Evolutionary conservation across 64 coral and sea anemone species (phyloP).

Genomic region (Pocillopora damicornis): DNA sequence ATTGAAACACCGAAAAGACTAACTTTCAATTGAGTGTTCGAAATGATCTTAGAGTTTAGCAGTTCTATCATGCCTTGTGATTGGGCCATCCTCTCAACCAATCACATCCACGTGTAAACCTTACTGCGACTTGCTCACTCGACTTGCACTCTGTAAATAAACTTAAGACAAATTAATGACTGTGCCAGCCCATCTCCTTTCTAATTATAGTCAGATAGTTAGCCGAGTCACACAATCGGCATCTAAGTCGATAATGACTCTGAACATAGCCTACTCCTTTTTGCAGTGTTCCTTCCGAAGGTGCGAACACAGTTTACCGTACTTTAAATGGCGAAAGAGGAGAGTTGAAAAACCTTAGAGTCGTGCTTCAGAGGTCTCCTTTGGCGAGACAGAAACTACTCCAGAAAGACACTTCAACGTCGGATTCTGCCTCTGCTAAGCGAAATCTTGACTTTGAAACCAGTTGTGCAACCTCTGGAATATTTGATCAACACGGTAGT

Average conservation of each 20-base stretch:
- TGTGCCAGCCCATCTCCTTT: no score
- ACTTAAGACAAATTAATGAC: no score
- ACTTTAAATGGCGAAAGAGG: slow-evolving; percentile 12
- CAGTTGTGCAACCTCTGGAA: neutral
- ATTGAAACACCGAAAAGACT: no score
- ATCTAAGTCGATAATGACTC: neutral
- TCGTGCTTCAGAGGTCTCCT: slow-evolving; percentile 9
- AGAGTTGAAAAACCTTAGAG: slow-evolving; percentile 29
- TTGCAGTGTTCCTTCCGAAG: slow-evolving; percentile 16
- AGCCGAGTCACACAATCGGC: no score
- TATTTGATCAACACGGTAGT: slow-evolving; percentile 12
- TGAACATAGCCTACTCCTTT: slow-evolving; percentile 39
- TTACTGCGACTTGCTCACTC: no score
- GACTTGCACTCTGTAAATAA: no score
- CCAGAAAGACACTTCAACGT: neutral
- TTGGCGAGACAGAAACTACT: neutral
- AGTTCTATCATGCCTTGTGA: no score
- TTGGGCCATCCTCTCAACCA: no score
- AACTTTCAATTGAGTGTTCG: no score
- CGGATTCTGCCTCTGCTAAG: neutral
- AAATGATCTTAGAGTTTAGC: no score
- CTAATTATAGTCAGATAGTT: no score
- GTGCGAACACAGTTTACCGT: neutral
- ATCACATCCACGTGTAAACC: no score
- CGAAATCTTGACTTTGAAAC: slow-evolving; percentile 28